Conservation (phyloP, 2,888 invertebrate species). For the Crepidodera aurea region DNA sequence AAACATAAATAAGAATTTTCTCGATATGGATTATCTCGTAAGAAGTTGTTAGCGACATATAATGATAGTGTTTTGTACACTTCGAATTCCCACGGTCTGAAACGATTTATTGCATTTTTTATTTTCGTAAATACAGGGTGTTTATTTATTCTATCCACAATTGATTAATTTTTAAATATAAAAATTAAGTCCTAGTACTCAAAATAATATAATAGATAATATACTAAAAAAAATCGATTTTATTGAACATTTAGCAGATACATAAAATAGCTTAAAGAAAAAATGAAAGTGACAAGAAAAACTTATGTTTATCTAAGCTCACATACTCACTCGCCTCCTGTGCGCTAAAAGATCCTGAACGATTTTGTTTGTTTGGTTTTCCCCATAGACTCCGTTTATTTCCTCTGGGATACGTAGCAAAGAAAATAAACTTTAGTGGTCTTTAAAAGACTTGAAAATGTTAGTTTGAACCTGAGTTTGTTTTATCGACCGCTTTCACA, state of each 20-base stretch:
- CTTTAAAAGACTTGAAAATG: neutral
- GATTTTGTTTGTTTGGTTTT: constrained; percentile 11
- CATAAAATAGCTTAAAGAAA: too few relatives aligned
- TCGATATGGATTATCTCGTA: neutral
- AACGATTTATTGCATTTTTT: too few relatives aligned
- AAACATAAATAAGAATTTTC: constrained; percentile 4
- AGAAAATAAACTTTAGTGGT: constrained; percentile 18
- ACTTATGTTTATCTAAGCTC: neutral
- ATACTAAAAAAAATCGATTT: too few relatives aligned
- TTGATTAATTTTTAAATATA: too few relatives aligned
- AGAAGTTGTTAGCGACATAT: neutral
- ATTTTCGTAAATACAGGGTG: too few relatives aligned
- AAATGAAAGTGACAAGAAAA: neutral
- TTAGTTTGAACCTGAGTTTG: constrained; percentile 1
- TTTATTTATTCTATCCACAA: too few relatives aligned
- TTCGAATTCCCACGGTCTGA: neutral
- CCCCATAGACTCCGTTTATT: constrained; percentile 15
- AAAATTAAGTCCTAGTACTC: too few relatives aligned
- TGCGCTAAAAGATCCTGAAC: neutral
- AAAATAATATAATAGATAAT: too few relatives aligned
- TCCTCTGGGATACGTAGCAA: constrained; percentile 13
- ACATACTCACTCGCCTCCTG: neutral
- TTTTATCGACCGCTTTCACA: constrained; percentile 4
- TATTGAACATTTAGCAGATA: too few relatives aligned
- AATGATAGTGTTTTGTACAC: neutral